Evolutionary conservation across 2,888 invertebrate species (phyloP).

Genomic region (Cryptocephalus moraei): DNA sequence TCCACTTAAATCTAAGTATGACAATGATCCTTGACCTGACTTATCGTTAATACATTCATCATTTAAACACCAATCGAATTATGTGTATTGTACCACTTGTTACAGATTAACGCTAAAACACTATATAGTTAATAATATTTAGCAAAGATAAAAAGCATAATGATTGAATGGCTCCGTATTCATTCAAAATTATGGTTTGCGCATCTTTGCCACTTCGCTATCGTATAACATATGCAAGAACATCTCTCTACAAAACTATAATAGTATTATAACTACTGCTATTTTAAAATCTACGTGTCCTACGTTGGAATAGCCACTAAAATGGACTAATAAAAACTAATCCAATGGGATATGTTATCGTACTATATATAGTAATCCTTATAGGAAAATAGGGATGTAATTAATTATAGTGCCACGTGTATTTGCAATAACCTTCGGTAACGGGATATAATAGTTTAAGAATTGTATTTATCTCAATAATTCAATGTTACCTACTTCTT

Average conservation of each 20-base stretch:
- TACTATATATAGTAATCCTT: not conserved
- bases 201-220: too few relatives aligned
- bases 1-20: not conserved
- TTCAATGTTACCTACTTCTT: not conserved
- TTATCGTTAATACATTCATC: not conserved
- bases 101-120: not conserved
- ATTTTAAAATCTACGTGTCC: too few relatives aligned
- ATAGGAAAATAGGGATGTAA: not conserved
- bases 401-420: conserved; percentile 6
- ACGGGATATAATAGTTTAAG: not conserved
- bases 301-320: too few relatives aligned
- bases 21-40: not conserved
- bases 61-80: not conserved
- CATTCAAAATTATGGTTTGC: too few relatives aligned
- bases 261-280: too few relatives aligned
- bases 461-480: not conserved
- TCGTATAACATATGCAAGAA: too few relatives aligned
- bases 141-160: too few relatives aligned
- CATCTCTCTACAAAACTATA: too few relatives aligned
- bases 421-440: conserved; percentile 6
- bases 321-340: too few relatives aligned
- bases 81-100: not conserved
- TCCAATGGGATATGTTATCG: too few relatives aligned
- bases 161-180: too few relatives aligned
- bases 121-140: not conserved